Percentiles rank a stretch among this genome's conserved stretches.
These are phyloP conservation scores for Amia ocellicauda DNA, from an alignment of 2,113 vertebrate genomes.

Conservation along the genomic window DNA sequence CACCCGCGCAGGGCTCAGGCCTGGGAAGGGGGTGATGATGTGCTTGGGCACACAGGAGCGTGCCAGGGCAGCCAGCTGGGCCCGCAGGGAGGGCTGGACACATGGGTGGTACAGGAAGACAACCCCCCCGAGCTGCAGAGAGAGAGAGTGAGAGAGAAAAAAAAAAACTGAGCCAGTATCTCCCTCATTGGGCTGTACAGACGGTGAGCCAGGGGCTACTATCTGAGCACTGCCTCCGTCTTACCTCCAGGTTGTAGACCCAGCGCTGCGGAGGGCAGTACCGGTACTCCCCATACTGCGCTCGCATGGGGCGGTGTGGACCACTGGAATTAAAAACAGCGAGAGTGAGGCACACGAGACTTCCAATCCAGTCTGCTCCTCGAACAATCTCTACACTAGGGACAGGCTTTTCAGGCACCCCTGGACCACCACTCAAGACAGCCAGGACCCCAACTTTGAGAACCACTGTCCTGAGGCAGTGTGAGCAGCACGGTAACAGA, in stretches of 20 bases:
- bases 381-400: too few species aligned
- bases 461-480: too few species aligned
- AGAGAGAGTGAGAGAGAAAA: conserved; percentile 11
- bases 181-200: neutral
- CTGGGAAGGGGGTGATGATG: conserved; percentile 55
- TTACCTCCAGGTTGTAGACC: conserved; percentile 68
- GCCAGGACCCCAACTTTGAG: too few species aligned
- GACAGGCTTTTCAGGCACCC: too few species aligned
- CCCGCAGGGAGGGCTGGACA: conserved; percentile 51
- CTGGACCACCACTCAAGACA: too few species aligned
- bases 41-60: conserved; percentile 53
- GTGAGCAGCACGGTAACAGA: too few species aligned
- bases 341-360: neutral
- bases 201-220: too few species aligned
- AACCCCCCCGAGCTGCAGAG: conserved; percentile 55
- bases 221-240: conserved; percentile 14
- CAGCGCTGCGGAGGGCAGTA: conserved; percentile 71
- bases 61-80: conserved; percentile 56
- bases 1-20: conserved; percentile 62
- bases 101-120: conserved; percentile 74
- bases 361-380: too few species aligned
- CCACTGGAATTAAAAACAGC: conserved; percentile 52
- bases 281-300: conserved; percentile 64
- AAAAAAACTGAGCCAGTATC: neutral
- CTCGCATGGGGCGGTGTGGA: conserved; percentile 54